Percentiles rank a stretch among this genome's conserved stretches.
Evolutionary conservation across 2,888 invertebrate genomes (phyloP).

Genomic region (Hoplodrina blanda): DNA sequence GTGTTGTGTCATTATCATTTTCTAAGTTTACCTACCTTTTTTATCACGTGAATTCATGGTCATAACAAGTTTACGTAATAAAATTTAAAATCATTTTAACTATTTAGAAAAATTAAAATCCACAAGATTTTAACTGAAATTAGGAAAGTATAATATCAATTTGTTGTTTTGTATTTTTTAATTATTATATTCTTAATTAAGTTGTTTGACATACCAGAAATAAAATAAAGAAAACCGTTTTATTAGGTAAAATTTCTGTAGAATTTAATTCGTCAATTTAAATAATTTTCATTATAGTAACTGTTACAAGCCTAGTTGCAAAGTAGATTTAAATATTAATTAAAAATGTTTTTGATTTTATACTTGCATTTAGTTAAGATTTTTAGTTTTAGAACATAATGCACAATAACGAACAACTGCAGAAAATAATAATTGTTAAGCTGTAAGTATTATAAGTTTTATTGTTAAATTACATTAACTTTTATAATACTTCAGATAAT

Average conservation of each 20-base stretch:
- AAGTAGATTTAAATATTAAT: slow-evolving; percentile 13
- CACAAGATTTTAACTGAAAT: neutral
- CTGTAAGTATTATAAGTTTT: neutral
- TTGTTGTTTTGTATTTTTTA: slow-evolving; percentile 5
- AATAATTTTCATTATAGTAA: slow-evolving; percentile 9
- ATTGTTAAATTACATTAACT: neutral
- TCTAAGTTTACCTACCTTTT: neutral
- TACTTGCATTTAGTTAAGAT: neutral
- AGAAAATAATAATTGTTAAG: neutral
- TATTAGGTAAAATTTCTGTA: slow-evolving; percentile 17
- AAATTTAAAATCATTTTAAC: neutral
- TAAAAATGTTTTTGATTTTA: slow-evolving; percentile 13
- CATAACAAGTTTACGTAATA: too few relatives aligned
- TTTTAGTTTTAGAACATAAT: slow-evolving; percentile 8
- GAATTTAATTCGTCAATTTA: slow-evolving; percentile 40
- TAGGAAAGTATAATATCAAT: slow-evolving; percentile 1
- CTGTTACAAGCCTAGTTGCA: slow-evolving; percentile 5
- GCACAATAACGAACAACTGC: neutral
- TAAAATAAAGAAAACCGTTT: neutral
- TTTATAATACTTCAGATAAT: neutral
- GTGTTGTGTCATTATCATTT: neutral
- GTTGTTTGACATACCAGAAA: neutral
- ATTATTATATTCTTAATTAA: neutral
- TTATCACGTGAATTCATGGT: neutral
- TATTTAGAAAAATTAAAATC: neutral